Conservation (phyloP, 2,797 vertebrate genomes). For the Sorex maritimensis region DNA sequence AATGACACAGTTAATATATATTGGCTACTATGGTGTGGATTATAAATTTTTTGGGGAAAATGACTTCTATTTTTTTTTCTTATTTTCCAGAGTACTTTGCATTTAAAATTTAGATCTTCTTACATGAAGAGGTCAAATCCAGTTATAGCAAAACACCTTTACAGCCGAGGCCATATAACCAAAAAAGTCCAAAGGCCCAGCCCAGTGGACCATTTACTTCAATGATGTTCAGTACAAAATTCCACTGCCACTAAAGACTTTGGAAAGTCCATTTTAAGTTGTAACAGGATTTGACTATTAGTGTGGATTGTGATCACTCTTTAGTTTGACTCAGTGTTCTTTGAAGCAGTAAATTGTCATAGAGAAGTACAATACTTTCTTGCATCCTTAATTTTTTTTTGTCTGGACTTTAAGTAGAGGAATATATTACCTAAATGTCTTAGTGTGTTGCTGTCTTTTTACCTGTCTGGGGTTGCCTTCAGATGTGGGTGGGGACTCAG, state of each 20-base stretch:
- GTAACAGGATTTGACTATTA: slow-evolving; percentile 87
- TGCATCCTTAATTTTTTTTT: slow-evolving; percentile 62
- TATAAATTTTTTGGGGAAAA: slow-evolving; percentile 86
- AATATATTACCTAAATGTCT: slow-evolving; percentile 73
- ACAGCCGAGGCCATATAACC: slow-evolving; percentile 86
- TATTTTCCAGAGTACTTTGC: slow-evolving; percentile 87
- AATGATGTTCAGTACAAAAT: slow-evolving; percentile 88
- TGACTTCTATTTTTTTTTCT: slow-evolving; percentile 88
- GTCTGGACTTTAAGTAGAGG: slow-evolving; percentile 62
- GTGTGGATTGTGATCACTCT: slow-evolving; percentile 68
- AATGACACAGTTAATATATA: slow-evolving; percentile 85
- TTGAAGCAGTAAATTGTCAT: slow-evolving; percentile 71
- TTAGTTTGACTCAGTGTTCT: slow-evolving; percentile 69
- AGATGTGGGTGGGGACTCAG: slow-evolving; percentile 82
- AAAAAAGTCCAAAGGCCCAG: slow-evolving; percentile 87
- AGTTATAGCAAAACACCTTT: slow-evolving; percentile 88
- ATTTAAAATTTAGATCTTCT: slow-evolving; percentile 88
- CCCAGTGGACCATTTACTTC: slow-evolving; percentile 87
- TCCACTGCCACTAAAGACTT: slow-evolving; percentile 87
- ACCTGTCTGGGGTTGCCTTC: slow-evolving; percentile 85
- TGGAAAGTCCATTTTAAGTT: slow-evolving; percentile 87
- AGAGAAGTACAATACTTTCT: slow-evolving; percentile 75
- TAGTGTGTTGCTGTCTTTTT: slow-evolving; percentile 77
- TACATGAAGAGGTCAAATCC: slow-evolving; percentile 88
- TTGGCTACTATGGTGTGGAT: slow-evolving; percentile 86